A percentile compares a stretch with the other conserved stretches of the same genome.
These are phyloP conservation scores for Enoplosus armatus DNA, from an alignment of 2,797 vertebrate species.

Conservation along the genomic window DNA sequence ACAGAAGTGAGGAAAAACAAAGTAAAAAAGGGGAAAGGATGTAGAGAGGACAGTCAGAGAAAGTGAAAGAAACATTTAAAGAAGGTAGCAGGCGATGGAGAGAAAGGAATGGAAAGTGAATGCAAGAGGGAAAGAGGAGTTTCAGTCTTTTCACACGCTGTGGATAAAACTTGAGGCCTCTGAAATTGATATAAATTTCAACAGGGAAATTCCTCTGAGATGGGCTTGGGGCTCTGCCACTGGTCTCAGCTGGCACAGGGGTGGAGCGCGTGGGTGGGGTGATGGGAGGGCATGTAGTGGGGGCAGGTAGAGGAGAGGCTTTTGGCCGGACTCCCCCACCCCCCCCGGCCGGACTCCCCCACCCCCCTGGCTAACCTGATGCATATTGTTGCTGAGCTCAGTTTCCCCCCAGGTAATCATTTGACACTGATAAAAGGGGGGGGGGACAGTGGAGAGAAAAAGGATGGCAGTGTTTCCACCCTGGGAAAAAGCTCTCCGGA, in stretches of 20 bases:
- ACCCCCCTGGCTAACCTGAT: slow-evolving; percentile 62
- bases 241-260: slow-evolving; percentile 56
- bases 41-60: not conserved
- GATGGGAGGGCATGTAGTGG: slow-evolving; percentile 42
- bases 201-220: slow-evolving; percentile 76
- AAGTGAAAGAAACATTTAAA: slow-evolving; percentile 20
- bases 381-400: slow-evolving; percentile 63
- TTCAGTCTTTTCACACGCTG: slow-evolving; percentile 51
- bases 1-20: slow-evolving; percentile 1
- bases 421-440: slow-evolving; percentile 79
- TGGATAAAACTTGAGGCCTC: slow-evolving; percentile 58
- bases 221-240: slow-evolving; percentile 62
- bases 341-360: slow-evolving; percentile 20
- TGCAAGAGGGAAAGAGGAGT: slow-evolving; percentile 20
- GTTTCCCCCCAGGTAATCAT: slow-evolving; percentile 78
- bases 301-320: slow-evolving; percentile 58
- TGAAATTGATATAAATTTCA: slow-evolving; percentile 79
- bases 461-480: slow-evolving; percentile 78
- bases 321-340: too few relatives aligned
- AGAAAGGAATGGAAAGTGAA: slow-evolving; percentile 35
- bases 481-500: slow-evolving; percentile 76
- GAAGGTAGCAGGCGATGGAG: slow-evolving; percentile 5
- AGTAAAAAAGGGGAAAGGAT: not conserved
- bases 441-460: slow-evolving; percentile 61
- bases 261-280: slow-evolving; percentile 42